Evolutionary conservation across 1,140 invertebrate genomes (phyloP), one percentile per base, ranked within the genome.

Genomic region (Caenorhabditis tropicalis): DNA sequence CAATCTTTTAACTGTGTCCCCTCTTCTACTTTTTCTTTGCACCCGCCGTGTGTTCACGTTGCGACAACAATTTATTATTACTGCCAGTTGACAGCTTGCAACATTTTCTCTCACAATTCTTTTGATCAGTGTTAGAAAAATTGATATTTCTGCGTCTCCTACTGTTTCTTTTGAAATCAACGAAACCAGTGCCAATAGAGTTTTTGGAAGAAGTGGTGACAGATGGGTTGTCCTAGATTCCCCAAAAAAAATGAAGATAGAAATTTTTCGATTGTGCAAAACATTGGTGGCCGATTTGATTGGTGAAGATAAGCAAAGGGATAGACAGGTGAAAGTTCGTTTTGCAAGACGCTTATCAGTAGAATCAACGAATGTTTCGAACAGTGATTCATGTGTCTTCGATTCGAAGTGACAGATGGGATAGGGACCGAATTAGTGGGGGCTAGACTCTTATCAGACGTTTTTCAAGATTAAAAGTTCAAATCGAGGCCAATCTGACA

Each of bases 91-190:
- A 19, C 36, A 7, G 9, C 36, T 12, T 43, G 48, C 65, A 46
- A 46, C n/a, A 12, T 12, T 60, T 19, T 27, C 10, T 36, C 24
- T 19, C 36, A 10, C 65, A 43, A n/a, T 74, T 74, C 65, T 46
- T 74, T 24, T n/a, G 65, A 74, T 74, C 33, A 74, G n/a, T 74
- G 36, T 74, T 31, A n/a, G 36, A 74, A 74, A 24, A 27, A 74
- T 36, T 10, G 21, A 33, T 36, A 33, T 27, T 36, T 6, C 53
- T 6, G 16, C 19, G 48, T 51, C 48, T 51, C 29, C 53, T 2
- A 33, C 21, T 10, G 29, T 56, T 56, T 27, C 53, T 10, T 6
- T 6, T 7, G 21, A 27, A 0, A 1, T 56, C 53, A 27, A 7
- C 31, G 29, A 65, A 65, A 65, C 48, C 48, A 65, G 7, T 33